Evolutionary conservation across 2,113 vertebrate genomes (phyloP).

Genomic region (Tychaedon coryphoeus): DNA sequence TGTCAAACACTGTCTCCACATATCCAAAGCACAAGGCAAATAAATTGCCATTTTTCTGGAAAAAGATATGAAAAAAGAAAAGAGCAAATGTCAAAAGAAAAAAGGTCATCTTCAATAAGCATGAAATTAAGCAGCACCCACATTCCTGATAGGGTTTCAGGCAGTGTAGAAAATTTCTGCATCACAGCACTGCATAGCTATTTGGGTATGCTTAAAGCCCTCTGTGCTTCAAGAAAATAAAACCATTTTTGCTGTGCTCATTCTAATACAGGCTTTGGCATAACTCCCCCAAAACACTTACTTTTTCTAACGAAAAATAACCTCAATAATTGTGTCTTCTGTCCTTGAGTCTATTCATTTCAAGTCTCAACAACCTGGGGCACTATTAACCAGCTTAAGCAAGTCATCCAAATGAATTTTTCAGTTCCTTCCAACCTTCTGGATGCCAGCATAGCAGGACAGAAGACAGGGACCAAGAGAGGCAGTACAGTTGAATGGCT

Average conservation of each 20-base stretch:
- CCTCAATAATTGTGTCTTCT: not conserved
- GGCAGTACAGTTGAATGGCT: not conserved
- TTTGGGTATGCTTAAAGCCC: not conserved
- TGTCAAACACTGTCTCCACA: not conserved
- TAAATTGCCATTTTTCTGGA: not conserved
- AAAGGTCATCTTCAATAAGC: not conserved
- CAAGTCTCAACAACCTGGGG: not conserved
- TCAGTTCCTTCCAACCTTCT: not conserved
- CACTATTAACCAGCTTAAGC: not conserved
- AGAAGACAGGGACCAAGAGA: not conserved
- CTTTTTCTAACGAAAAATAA: not conserved
- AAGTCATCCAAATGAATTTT: not conserved
- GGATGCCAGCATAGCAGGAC: not conserved
- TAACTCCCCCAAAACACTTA: not conserved
- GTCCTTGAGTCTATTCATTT: not conserved
- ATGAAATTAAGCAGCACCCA: not conserved
- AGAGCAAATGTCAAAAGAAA: not conserved
- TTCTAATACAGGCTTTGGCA: not conserved
- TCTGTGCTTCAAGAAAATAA: not conserved
- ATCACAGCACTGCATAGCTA: not conserved
- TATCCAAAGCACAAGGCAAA: not conserved
- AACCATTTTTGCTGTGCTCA: not conserved
- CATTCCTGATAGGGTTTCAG: not conserved
- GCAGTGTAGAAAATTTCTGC: not conserved
- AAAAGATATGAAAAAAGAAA: not conserved